A percentile compares a stretch with the other conserved stretches of the same genome.
phyloP scores from a whole-genome alignment of 1,140 invertebrate genomes.

The Meloidogyne exigua region DNA sequence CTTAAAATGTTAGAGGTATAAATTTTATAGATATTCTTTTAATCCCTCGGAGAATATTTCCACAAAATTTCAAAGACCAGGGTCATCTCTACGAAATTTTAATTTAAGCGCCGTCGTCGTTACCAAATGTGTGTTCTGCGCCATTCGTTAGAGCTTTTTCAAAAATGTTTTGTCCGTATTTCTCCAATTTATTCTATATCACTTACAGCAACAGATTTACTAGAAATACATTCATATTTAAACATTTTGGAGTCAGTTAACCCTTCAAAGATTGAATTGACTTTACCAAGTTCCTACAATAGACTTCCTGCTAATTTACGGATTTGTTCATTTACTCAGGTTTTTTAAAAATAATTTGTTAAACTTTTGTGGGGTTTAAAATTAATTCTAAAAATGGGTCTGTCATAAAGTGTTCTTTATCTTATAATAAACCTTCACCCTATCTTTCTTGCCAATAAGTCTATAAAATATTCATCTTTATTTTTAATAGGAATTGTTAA shows the following conservation, averaged over 20 bases:
- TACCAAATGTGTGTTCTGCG: slow-evolving; percentile 11
- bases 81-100: neutral
- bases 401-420: too few species aligned
- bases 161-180: neutral
- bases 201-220: neutral
- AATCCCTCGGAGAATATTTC: neutral
- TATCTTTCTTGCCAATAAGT: too few species aligned
- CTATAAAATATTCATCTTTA: too few species aligned
- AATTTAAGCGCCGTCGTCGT: neutral
- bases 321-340: neutral
- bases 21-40: too few species aligned
- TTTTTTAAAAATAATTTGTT: neutral
- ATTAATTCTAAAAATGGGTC: too few species aligned
- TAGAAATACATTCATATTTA: neutral
- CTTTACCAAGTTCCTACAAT: neutral
- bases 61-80: neutral
- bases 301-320: too few species aligned
- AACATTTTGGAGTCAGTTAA: neutral
- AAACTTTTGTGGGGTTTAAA: too few species aligned
- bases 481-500: neutral
- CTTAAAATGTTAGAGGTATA: too few species aligned
- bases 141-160: neutral
- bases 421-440: too few species aligned
- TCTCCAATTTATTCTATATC: too few species aligned
- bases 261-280: neutral